Percentiles rank a stretch among this genome's conserved stretches.
phyloP scores from a whole-genome alignment of 1,140 invertebrate species.

The Chelonus insularis region DNA sequence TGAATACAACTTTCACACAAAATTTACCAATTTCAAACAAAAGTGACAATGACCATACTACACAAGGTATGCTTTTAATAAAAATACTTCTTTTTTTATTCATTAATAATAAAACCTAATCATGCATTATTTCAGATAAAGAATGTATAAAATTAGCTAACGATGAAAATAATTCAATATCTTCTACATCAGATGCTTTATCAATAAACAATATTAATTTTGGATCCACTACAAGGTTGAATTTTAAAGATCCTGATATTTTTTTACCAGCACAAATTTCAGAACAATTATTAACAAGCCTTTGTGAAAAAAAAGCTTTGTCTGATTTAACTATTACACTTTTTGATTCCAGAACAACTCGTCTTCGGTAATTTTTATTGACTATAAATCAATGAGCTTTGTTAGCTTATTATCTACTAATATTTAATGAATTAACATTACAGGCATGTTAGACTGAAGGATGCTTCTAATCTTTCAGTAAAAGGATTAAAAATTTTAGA shows the following conservation, averaged over 20 bases:
- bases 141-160: slow-evolving; percentile 9
- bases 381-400: slow-evolving; percentile 6
- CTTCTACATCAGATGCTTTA: slow-evolving; percentile 27
- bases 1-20: slow-evolving; percentile 27
- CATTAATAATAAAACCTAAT: too few species aligned
- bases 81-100: too few species aligned
- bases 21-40: slow-evolving; percentile 9
- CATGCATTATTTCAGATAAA: not conserved
- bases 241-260: slow-evolving; percentile 67
- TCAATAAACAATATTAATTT: slow-evolving; percentile 39
- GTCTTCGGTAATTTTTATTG: slow-evolving; percentile 55
- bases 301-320: slow-evolving; percentile 68
- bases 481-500: slow-evolving; percentile 69
- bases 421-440: too few species aligned
- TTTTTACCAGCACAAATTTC: slow-evolving; percentile 72
- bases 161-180: not conserved
- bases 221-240: slow-evolving; percentile 54
- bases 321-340: slow-evolving; percentile 69
- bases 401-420: slow-evolving; percentile 20
- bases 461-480: slow-evolving; percentile 63
- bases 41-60: too few species aligned
- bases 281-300: slow-evolving; percentile 66
- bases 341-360: slow-evolving; percentile 69
- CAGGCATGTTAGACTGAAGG: slow-evolving; percentile 61
- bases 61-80: too few species aligned